Evolutionary conservation across 2,888 invertebrate species (phyloP), one percentile per base, ranked within the genome.

Genomic region (Nymphalis c-album): DNA sequence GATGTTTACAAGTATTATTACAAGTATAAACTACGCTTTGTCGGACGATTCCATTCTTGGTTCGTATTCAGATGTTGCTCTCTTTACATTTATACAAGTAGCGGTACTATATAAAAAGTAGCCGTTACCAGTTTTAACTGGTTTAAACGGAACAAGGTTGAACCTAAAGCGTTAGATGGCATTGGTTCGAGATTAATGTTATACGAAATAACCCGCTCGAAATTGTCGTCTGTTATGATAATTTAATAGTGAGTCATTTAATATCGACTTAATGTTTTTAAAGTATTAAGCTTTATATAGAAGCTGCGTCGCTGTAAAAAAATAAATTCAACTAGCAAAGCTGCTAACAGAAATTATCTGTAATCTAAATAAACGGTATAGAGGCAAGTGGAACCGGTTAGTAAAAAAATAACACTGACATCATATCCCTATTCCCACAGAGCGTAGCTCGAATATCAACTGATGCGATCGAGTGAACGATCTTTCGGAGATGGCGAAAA

Each of bases 341-440:
- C 51, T 59, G 55, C 61, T 66, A 46, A 63, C 55, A 57, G 60
- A 63, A 70, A 70, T 59, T 59, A 69, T 70, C 69, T 69, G 79
- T 76, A 83, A 85, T 85, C 80, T 80, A 81, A 85, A 80, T 80
- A 83, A 83, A 84, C 82, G 81, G 81, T 77, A 83, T 73, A 74
- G 74, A 71, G 73, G 74, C 77, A 69, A 73, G 75, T 74, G 63
- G 63, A 68, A 68, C 75, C 68, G 76, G 77, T 76, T 68, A 65
- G 69, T 69, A 75, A 75, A 74, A 82, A 80, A 78, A 79, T 74
- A 75, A 77, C 73, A 80, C 80, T 87, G 86, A 85, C 84, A 86
- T 85, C 84, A 85, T 83, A 87, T 82, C 84, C 84, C 84, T 86
- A 85, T 88, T 87, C 84, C 82, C 87, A 85, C 83, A 86, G 80